Conservation (phyloP, 2,113 vertebrate species). For the Erythrolamprus reginae region DNA sequence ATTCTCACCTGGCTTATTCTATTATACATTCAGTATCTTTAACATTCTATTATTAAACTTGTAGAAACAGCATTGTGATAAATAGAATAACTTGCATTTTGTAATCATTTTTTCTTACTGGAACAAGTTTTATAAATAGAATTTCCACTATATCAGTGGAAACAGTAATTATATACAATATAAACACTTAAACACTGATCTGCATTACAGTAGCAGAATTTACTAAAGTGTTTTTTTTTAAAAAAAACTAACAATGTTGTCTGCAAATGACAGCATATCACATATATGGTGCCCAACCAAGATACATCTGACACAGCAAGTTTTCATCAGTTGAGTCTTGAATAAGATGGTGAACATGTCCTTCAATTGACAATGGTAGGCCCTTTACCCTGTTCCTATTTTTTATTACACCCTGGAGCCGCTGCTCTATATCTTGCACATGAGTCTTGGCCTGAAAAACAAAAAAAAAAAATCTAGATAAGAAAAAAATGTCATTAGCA, state of each 20-base stretch:
- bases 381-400: slow-evolving; percentile 93
- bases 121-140: background rate
- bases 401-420: slow-evolving; percentile 94
- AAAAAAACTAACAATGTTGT: background rate
- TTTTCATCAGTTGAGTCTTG: slow-evolving; percentile 93
- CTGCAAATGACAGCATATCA: slow-evolving; percentile 50
- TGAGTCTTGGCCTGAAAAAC: slow-evolving; percentile 90
- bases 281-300: slow-evolving; percentile 96
- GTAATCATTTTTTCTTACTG: background rate
- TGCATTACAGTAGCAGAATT: background rate
- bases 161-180: background rate
- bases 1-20: background rate
- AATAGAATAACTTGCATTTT: background rate
- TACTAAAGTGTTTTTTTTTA: background rate
- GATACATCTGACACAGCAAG: slow-evolving; percentile 93
- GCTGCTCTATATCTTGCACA: slow-evolving; percentile 93
- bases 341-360: slow-evolving; percentile 96
- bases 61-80: background rate
- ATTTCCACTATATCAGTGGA: background rate
- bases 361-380: slow-evolving; percentile 93
- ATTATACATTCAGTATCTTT: background rate
- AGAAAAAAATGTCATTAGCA: background rate
- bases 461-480: background rate
- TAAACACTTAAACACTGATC: background rate
- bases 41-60: background rate